Percentiles rank a stretch among this genome's conserved stretches.
Conservation (phyloP, 2,797 vertebrate species). For the Premnoplex brunnescens region DNA sequence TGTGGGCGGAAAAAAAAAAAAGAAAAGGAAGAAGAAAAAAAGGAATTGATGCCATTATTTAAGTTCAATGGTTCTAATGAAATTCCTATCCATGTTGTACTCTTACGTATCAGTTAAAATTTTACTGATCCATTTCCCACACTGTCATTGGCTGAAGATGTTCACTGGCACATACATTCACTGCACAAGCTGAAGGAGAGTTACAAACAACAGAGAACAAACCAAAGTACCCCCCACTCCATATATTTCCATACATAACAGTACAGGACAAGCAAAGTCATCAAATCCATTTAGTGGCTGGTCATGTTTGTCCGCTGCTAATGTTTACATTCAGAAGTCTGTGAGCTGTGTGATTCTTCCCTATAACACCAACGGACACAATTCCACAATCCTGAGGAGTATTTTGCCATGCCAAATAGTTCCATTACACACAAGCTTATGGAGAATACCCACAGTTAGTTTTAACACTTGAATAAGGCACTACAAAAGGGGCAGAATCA, state of each 20-base stretch:
- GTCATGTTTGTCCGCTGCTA: background rate
- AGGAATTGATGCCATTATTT: rapidly evolving
- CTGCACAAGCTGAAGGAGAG: background rate
- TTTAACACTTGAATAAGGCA: background rate
- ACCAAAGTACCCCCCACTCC: background rate
- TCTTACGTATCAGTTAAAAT: background rate
- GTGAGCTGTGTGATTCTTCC: background rate
- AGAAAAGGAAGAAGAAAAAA: background rate
- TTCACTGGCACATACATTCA: background rate
- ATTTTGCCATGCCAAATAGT: background rate
- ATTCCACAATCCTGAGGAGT: background rate
- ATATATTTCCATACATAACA: background rate
- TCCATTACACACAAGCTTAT: background rate
- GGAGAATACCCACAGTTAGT: background rate
- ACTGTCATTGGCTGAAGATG: background rate
- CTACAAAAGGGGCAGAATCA: background rate
- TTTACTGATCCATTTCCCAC: background rate
- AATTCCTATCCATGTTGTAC: background rate
- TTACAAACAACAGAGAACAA: background rate
- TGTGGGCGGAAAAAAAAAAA: rapidly evolving
- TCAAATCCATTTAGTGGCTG: background rate
- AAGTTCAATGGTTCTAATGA: background rate
- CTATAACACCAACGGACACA: background rate
- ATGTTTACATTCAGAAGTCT: background rate
- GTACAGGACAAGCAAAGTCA: background rate